These are phyloP conservation scores for Endotricha flammealis DNA, from an alignment of 2,888 invertebrate genomes.

Conservation along the genomic window DNA sequence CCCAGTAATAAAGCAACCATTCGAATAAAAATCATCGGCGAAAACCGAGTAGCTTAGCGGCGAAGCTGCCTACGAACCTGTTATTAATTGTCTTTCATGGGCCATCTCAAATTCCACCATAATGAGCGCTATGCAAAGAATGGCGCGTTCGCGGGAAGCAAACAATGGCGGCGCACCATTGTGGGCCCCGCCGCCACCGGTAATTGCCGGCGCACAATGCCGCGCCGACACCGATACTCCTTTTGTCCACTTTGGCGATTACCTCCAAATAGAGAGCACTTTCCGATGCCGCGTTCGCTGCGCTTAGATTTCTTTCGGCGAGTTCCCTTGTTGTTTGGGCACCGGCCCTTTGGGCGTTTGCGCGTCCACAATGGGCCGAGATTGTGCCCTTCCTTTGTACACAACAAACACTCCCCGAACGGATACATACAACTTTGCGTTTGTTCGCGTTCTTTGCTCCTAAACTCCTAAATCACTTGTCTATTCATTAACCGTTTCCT, in stretches of 20 bases:
- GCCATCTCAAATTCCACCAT: constrained; percentile 14
- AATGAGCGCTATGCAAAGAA: constrained; percentile 24
- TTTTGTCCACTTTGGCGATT: constrained; percentile 2
- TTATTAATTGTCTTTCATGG: constrained; percentile 18
- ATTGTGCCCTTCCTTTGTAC: constrained; percentile 1
- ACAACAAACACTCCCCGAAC: constrained; percentile 2
- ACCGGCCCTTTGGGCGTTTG: neutral
- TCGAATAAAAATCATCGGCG: constrained; percentile 7
- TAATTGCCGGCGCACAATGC: constrained; percentile 4
- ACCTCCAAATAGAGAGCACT: constrained; percentile 3
- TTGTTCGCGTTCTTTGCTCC: constrained; percentile 8
- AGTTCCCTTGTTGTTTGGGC: neutral
- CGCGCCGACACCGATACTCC: constrained; percentile 2
- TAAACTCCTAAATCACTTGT: constrained; percentile 4
- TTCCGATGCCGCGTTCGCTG: neutral
- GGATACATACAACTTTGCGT: constrained; percentile 6
- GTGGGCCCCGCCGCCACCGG: constrained; percentile 12
- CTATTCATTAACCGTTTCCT: constrained; percentile 7
- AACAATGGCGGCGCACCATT: constrained; percentile 24
- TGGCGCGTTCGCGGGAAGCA: constrained; percentile 22
- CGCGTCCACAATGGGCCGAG: neutral
- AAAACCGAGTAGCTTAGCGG: neutral
- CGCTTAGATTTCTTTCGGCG: neutral
- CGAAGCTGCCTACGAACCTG: constrained; percentile 7
- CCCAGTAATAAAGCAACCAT: constrained; percentile 6